A percentile compares a stretch with the other conserved stretches of the same genome.
Conservation (phyloP, 2,888 invertebrate species). For the Pilophorus perplexus region DNA sequence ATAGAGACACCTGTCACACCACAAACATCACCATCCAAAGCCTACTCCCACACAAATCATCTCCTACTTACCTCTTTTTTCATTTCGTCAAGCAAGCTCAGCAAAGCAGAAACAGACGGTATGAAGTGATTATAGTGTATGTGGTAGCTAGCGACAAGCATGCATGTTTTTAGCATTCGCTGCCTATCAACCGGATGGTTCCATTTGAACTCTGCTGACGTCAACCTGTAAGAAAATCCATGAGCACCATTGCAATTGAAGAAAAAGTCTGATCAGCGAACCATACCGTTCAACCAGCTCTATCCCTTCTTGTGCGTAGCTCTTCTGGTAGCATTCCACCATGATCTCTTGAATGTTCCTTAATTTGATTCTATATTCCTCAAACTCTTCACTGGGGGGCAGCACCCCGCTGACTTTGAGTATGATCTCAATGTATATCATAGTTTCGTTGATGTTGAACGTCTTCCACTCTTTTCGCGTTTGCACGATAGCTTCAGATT, state of each 20-base stretch:
- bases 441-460: conserved; percentile 37
- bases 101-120: conserved; percentile 27
- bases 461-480: conserved; percentile 35
- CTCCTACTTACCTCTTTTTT: conserved; percentile 17
- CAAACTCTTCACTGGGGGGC: conserved; percentile 28
- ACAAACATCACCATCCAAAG: too few species aligned
- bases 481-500: conserved; percentile 27
- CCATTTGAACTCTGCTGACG: conserved; percentile 33
- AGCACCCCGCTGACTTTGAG: conserved; percentile 30
- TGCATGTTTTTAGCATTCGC: conserved; percentile 27
- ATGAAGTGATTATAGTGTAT: conserved; percentile 37
- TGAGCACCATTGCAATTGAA: too few species aligned
- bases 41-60: too few species aligned
- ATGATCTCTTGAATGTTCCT: conserved; percentile 30
- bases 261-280: background rate
- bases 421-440: conserved; percentile 38
- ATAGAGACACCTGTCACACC: too few species aligned
- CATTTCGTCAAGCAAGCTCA: conserved; percentile 28
- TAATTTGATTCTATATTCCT: conserved; percentile 28
- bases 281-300: conserved; percentile 30
- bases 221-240: background rate
- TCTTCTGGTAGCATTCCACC: conserved; percentile 32
- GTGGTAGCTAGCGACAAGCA: conserved; percentile 32
- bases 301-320: conserved; percentile 18
- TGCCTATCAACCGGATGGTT: conserved; percentile 37